Percentiles rank a stretch among this genome's conserved stretches.
phyloP scores from a whole-genome alignment of 2,888 invertebrate genomes.

The Chesias legatella region DNA sequence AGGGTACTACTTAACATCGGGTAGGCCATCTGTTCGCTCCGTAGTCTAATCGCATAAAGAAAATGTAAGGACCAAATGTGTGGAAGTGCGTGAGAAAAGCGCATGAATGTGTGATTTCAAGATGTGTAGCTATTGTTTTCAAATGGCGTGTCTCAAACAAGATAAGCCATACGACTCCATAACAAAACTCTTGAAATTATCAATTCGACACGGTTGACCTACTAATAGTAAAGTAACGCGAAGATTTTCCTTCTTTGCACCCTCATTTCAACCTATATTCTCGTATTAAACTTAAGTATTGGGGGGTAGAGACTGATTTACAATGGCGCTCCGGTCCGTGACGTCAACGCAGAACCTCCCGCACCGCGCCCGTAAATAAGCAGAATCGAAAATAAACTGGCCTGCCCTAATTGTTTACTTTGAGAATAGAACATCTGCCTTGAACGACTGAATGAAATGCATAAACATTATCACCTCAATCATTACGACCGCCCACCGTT shows the following conservation, averaged over 20 bases:
- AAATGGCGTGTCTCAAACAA: no score
- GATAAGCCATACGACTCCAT: no score
- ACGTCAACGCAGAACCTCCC: constrained; percentile 36
- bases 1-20: no score
- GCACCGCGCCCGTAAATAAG: constrained; percentile 37
- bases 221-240: constrained; percentile 13
- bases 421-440: constrained; percentile 35
- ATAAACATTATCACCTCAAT: no score
- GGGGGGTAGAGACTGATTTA: constrained; percentile 26
- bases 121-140: no score
- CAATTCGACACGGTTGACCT: constrained; percentile 15
- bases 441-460: constrained; percentile 10
- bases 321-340: constrained; percentile 22
- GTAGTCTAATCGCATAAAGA: no score
- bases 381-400: constrained; percentile 44
- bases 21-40: no score
- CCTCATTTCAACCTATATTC: constrained; percentile 11
- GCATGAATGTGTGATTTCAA: no score
- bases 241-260: constrained; percentile 16
- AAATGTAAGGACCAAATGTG: no score
- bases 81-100: no score
- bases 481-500: no score
- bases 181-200: constrained; percentile 13
- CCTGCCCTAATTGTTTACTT: constrained; percentile 49
- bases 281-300: constrained; percentile 12